Conservation (phyloP, 2,888 invertebrate species). For the Dicyrtomina minuta region DNA sequence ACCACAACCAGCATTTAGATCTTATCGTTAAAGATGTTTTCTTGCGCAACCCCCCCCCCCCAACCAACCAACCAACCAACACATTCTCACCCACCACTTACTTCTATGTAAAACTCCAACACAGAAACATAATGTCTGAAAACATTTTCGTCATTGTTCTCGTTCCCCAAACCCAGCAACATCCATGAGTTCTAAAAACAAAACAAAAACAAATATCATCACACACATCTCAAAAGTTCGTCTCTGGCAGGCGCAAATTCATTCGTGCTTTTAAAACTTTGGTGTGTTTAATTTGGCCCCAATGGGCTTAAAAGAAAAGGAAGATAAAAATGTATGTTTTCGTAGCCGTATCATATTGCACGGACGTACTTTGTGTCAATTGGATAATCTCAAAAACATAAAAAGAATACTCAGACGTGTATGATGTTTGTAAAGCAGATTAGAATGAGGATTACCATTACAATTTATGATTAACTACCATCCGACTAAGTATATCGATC, state of each 20-base stretch:
- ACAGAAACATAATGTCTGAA: neutral
- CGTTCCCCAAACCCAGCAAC: neutral
- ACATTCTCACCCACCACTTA: neutral
- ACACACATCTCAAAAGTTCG: slow-evolving; percentile 12
- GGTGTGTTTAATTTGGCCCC: neutral
- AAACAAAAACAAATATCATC: neutral
- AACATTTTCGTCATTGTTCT: neutral
- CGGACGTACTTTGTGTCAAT: slow-evolving; percentile 10
- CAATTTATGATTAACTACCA: no score
- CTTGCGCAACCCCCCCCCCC: neutral
- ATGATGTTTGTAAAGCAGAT: slow-evolving; percentile 5
- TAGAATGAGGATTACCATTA: no score
- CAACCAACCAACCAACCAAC: neutral
- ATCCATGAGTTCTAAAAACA: neutral
- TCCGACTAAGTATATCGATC: no score
- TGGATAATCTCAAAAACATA: slow-evolving; percentile 2
- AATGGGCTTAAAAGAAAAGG: neutral
- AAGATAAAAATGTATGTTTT: neutral
- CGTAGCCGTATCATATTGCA: neutral
- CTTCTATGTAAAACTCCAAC: neutral
- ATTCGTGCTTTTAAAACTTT: no score
- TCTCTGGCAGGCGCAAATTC: slow-evolving; percentile 15
- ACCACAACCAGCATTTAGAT: slow-evolving; percentile 13
- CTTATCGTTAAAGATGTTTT: slow-evolving; percentile 10
- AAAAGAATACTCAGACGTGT: slow-evolving; percentile 22